Evolutionary conservation across 2,113 vertebrate genomes (phyloP).

Genomic region (Suncus etruscus): DNA sequence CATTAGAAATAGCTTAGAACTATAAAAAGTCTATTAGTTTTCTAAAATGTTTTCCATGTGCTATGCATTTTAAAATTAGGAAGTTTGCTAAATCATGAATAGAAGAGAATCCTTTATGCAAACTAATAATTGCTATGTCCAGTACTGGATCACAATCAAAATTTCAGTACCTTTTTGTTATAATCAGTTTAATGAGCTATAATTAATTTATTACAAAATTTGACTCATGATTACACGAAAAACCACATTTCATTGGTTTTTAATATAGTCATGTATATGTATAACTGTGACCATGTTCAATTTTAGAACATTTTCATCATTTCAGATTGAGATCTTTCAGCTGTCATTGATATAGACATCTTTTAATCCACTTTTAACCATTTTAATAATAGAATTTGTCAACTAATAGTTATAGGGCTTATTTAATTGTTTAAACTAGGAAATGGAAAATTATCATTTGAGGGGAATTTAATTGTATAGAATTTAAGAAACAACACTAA

Average conservation of each 20-base stretch:
- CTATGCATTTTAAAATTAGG: background rate
- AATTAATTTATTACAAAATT: background rate
- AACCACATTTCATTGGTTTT: background rate
- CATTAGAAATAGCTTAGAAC: conserved; percentile 40
- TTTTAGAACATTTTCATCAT: conserved; percentile 16
- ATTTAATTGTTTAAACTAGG: conserved; percentile 45
- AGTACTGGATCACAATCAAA: background rate
- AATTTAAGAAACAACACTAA: too few relatives aligned
- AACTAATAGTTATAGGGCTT: background rate
- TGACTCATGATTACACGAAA: background rate
- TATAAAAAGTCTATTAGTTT: conserved; percentile 23
- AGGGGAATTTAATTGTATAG: background rate
- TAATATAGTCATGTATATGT: background rate
- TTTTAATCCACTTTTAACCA: background rate
- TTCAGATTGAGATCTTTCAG: background rate
- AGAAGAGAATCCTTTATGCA: conserved; percentile 39
- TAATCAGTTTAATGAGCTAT: background rate
- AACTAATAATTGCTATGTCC: background rate
- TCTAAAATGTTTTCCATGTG: conserved; percentile 2
- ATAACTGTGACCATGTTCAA: background rate
- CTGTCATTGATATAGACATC: background rate
- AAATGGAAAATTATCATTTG: conserved; percentile 15
- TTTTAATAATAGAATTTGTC: background rate
- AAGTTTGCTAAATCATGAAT: conserved; percentile 22
- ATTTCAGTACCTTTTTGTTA: conserved; percentile 30